Evolutionary conservation across 2,113 vertebrate species (phyloP), one percentile per base, ranked within the genome.

Genomic region (Procapra przewalskii): DNA sequence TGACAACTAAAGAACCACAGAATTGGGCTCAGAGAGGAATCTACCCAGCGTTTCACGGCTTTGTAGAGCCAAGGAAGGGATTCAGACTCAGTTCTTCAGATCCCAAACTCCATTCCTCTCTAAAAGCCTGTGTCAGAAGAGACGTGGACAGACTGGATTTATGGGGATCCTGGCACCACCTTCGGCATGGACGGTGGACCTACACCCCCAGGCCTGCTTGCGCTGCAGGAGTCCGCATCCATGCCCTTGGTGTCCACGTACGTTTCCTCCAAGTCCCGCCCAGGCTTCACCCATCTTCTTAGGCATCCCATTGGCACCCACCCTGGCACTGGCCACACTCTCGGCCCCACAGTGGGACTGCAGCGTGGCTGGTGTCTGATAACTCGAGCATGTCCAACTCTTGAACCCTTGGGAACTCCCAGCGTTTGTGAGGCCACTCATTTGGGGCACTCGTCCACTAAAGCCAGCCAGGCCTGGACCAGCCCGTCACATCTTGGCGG

Each of bases 131-230:
- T 6, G 50, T 84, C 64, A 29, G 40, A 16, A 6, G 57, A 67
- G 43, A 60, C 0, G 0, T 1, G 48, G 60, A 36, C 40, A 52
- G 54, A 13, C 59, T 43, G 67, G 48, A 23, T 48, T 7, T 92
- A 17, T 12, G 25, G 83, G 55, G 40, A 13, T 33, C 11, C 90
- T 3, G 7, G 14, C 12, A 11, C 31, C 43, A n/a, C 52, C 25
- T 31, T 55, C 5, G 2, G 75, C 1, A 0, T 80, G 2, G 21
- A 16, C 5, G 3, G 19, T 1, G 1, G 48, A 15, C 17, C 23
- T 0, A 0, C 0, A 1, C 59, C 59, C 40, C 0, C 1, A 19
- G 6, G 23, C 59, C 11, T 6, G 0, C 64, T 23, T 1, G 7
- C 11, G 4, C 40, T 1, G 0, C 62, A 15, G 62, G 81, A 48